Evolutionary conservation across 1,140 invertebrate genomes (phyloP), one percentile per base, ranked within the genome.

Genomic region (Drosophila ohnishii): DNA sequence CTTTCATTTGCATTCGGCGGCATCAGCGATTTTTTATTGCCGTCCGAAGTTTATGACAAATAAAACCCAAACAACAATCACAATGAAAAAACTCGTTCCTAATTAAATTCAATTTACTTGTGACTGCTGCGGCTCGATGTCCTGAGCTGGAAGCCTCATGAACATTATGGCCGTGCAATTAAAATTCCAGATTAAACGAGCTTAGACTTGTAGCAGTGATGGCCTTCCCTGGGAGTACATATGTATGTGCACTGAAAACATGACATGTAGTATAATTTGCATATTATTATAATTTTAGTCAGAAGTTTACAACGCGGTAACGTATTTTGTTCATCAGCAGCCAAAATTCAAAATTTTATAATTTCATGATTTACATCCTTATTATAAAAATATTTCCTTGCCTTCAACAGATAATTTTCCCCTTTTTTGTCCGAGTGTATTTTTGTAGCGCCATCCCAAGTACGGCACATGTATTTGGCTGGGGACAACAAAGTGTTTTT

Each of bases 61-160:
- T 87, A 73, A 79, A 86, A 86, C 64, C 69, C 67, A 83, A 76
- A 76, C 83, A 87, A 73, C 75, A 87, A 86, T 86, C 70, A 87
- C 78, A 78, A 83, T 72, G 53, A 76, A 87, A 75, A 88, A 79
- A 80, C 87, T 60, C 76, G 50, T 67, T 74, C 65, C 76, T 74
- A 87, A 87, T 87, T 88, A 84, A 88, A 89, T 87, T 87, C 84
- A 88, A 88, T 87, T 87, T 65, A 87, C 84, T 88, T 84, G 64
- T 55, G 70, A 77, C 80, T 74, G 72, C 73, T 87, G 57, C 60
- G 63, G 70, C 70, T 47, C 44, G 58, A 50, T 58, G 44, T 77
- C 44, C 45, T 50, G 39, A 53, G 35, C 19, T 44, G 32, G 34
- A 14, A 44, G 72, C 32, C 51, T 39, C 50, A 44, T 44, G 59